phyloP scores from a whole-genome alignment of 2,888 invertebrate species.

The Formica aserva region DNA sequence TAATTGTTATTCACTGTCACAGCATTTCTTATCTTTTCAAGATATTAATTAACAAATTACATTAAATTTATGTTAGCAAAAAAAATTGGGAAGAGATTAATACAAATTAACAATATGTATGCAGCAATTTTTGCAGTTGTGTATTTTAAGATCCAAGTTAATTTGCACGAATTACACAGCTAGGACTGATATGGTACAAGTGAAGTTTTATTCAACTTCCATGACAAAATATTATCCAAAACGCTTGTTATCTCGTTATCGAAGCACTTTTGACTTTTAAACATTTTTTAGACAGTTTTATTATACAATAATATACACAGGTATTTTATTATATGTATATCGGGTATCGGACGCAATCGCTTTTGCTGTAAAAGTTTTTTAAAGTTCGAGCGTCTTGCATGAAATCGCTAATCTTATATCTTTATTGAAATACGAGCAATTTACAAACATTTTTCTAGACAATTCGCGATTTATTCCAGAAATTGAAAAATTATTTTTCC shows the following conservation, averaged over 20 bases:
- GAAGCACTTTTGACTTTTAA: not conserved
- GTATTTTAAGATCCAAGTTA: not conserved
- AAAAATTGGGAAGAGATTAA: not conserved
- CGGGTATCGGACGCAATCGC: too few relatives aligned
- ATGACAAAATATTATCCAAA: not conserved
- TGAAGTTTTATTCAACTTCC: not conserved
- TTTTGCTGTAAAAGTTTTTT: too few relatives aligned
- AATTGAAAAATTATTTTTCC: not conserved
- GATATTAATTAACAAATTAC: not conserved
- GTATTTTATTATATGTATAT: too few relatives aligned
- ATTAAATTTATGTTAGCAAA: not conserved
- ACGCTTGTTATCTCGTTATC: not conserved
- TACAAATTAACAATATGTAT: not conserved
- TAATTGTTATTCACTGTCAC: not conserved
- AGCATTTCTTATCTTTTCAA: not conserved
- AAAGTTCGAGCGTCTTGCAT: not conserved
- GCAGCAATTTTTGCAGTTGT: not conserved
- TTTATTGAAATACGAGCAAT: not conserved
- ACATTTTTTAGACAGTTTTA: too few relatives aligned
- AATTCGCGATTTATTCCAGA: not conserved
- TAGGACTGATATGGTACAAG: constrained; percentile 17
- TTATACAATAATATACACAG: too few relatives aligned
- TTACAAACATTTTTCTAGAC: not conserved
- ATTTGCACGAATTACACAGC: not conserved
- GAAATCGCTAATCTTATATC: not conserved